These are phyloP conservation scores for Empidonax alnorum DNA, from an alignment of 2,113 vertebrate genomes.

Conservation along the genomic window DNA sequence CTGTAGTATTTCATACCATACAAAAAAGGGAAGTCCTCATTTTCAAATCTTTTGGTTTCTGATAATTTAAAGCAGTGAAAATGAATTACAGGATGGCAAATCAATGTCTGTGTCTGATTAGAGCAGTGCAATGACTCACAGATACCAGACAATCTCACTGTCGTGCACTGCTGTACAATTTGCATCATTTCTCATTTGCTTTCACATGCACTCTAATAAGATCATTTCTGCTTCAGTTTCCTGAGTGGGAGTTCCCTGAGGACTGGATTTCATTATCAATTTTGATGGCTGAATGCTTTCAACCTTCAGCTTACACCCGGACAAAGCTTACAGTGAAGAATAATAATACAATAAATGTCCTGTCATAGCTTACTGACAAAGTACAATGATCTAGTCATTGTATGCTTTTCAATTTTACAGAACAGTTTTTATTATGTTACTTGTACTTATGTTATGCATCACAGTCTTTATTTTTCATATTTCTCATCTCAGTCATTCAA, in stretches of 20 bases:
- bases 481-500: not conserved
- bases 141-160: not conserved
- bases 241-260: not conserved
- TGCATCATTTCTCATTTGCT: not conserved
- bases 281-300: constrained; percentile 33
- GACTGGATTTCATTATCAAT: not conserved
- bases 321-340: constrained; percentile 4
- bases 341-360: not conserved
- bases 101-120: not conserved
- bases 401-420: not conserved
- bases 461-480: not conserved
- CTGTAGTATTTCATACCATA: not conserved
- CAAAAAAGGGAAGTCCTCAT: not conserved
- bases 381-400: not conserved
- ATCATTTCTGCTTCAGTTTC: constrained; percentile 29
- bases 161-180: rapidly evolving
- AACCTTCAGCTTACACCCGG: not conserved
- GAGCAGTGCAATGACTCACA: not conserved
- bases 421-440: not conserved
- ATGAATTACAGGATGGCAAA: not conserved
- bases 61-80: not conserved
- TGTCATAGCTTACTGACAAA: not conserved
- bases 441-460: not conserved
- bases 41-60: not conserved
- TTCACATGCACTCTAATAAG: not conserved